Evolutionary conservation across 2,888 invertebrate species (phyloP).

Genomic region (Dysmachus trigonus): DNA sequence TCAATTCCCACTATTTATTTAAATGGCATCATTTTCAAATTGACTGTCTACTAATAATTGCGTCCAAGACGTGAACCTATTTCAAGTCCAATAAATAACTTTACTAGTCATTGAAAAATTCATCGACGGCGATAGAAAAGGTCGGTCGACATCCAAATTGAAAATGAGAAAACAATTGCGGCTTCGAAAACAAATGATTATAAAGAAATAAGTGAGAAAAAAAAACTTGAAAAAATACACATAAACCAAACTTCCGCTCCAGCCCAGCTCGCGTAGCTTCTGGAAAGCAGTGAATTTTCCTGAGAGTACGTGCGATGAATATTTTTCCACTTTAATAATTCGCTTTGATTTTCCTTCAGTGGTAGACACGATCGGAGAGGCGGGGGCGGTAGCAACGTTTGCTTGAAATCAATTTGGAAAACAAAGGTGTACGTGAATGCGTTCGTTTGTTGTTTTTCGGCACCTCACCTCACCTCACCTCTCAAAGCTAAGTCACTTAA

Average conservation of each 20-base stretch:
- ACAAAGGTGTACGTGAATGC: not conserved
- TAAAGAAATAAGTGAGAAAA: not conserved
- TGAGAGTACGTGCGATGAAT: not conserved
- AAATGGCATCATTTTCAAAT: not conserved
- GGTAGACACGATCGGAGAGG: not conserved
- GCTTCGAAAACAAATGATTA: not conserved
- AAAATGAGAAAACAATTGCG: not conserved
- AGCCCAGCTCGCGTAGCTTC: not conserved
- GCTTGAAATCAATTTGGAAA: not conserved
- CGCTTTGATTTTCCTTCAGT: not conserved
- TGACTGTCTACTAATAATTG: not conserved
- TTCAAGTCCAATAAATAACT: not conserved
- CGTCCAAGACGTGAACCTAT: not conserved
- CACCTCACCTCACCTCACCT: not conserved
- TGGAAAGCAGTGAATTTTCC: not conserved
- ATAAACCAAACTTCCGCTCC: not conserved
- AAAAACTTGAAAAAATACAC: not conserved
- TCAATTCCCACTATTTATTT: not conserved
- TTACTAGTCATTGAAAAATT: not conserved
- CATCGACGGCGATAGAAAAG: not conserved
- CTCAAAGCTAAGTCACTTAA: not conserved
- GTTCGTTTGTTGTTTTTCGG: not conserved
- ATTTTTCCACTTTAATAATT: not conserved
- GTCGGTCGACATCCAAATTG: not conserved
- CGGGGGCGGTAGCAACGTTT: not conserved